phyloP scores from a whole-genome alignment of 2,797 vertebrate genomes.

The Natrix natrix region DNA sequence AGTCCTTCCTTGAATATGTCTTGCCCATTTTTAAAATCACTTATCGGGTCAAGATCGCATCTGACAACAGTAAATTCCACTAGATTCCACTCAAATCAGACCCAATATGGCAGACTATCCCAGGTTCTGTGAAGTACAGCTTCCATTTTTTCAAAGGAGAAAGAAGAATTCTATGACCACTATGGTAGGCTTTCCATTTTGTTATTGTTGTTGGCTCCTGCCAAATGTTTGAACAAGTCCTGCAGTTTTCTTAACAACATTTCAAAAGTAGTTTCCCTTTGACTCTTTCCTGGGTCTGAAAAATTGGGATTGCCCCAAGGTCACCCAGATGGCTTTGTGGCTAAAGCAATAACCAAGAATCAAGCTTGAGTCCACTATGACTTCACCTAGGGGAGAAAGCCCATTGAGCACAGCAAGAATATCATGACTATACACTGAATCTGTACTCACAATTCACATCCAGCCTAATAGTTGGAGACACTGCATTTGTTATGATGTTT shows the following conservation, averaged over 20 bases:
- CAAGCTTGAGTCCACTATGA: neutral
- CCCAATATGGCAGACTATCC: neutral
- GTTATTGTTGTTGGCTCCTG: neutral
- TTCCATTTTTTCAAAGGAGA: neutral
- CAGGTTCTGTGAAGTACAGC: neutral
- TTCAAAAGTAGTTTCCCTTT: neutral
- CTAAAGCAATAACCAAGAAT: neutral
- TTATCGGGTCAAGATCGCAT: neutral
- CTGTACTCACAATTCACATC: constrained; percentile 14
- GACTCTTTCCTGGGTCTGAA: neutral
- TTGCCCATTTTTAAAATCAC: neutral
- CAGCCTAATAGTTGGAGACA: rapidly evolving
- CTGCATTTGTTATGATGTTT: neutral
- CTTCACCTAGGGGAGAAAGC: neutral
- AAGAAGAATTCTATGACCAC: neutral
- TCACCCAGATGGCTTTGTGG: neutral
- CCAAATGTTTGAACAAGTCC: neutral
- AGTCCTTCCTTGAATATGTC: neutral
- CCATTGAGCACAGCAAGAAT: neutral
- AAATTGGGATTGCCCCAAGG: neutral
- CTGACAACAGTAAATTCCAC: neutral
- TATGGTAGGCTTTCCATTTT: neutral
- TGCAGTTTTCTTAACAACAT: neutral
- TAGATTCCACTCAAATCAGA: neutral
- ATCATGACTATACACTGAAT: neutral